Conservation (phyloP, 2,797 vertebrate species). For the Paratrypauchen microcephalus region DNA sequence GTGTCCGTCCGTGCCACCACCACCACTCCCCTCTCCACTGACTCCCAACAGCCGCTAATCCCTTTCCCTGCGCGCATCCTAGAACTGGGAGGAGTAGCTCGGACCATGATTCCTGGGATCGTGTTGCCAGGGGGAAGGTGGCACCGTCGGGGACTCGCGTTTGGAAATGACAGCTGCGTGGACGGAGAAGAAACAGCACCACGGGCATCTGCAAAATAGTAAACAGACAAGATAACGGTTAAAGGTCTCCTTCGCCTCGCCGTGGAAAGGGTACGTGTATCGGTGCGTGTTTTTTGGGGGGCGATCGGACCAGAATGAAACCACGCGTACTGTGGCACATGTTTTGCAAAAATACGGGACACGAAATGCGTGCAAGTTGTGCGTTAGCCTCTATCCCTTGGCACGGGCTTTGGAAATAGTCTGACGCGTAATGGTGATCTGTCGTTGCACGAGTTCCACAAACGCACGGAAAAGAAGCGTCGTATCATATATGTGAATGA, state of each 20-base stretch:
- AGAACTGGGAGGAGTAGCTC: conserved; percentile 19
- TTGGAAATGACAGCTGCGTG: conserved; percentile 75
- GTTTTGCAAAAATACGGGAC: not conserved
- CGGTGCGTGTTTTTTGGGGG: not conserved
- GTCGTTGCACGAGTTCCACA: not conserved
- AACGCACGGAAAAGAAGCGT: not conserved
- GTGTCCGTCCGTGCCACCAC: conserved; percentile 21
- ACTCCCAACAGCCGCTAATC: conserved; percentile 59
- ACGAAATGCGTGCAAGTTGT: not conserved
- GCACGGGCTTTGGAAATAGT: not conserved
- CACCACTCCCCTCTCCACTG: not conserved
- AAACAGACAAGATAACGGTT: conserved; percentile 58
- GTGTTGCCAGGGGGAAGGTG: conserved; percentile 71
- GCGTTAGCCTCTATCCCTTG: not conserved
- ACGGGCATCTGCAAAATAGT: conserved; percentile 44
- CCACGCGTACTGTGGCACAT: not conserved
- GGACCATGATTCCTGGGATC: conserved; percentile 70
- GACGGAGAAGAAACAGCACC: not conserved
- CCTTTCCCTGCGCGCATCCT: conserved; percentile 78
- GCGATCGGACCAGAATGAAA: not conserved
- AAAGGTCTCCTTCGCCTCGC: conserved; percentile 44
- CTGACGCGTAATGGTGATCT: not conserved
- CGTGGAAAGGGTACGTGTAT: conserved; percentile 48
- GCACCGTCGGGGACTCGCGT: conserved; percentile 54
- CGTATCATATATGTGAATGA: not conserved